Conservation (phyloP, 2,113 vertebrate species). For the Alexandromys fortis region DNA sequence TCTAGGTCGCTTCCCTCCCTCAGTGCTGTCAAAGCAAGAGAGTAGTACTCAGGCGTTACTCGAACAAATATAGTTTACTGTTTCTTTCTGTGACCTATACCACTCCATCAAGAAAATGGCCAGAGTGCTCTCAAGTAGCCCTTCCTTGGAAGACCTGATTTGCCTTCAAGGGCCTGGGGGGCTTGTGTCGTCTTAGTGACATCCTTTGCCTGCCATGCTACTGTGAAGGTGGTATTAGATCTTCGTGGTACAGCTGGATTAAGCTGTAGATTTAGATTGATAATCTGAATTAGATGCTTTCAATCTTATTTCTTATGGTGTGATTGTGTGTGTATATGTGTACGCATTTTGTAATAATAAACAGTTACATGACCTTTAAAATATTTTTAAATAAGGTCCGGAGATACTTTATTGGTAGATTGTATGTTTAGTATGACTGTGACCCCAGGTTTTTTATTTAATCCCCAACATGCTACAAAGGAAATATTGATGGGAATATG, state of each 20-base stretch:
- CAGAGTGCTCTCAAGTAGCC: not conserved
- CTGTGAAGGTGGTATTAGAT: not conserved
- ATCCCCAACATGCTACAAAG: not conserved
- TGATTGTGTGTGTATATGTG: not conserved
- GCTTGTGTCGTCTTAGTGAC: not conserved
- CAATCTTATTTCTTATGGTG: not conserved
- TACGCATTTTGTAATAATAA: not conserved
- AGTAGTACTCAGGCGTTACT: not conserved
- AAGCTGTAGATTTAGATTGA: conserved; percentile 8
- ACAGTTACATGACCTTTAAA: not conserved
- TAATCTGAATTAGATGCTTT: not conserved
- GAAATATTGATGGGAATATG: not conserved
- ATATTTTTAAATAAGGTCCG: not conserved
- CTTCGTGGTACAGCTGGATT: not conserved
- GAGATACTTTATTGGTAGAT: not conserved
- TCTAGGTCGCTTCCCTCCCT: not conserved
- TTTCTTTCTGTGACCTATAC: conserved; percentile 2
- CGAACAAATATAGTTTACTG: not conserved
- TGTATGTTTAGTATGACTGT: not conserved
- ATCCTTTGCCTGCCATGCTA: not conserved
- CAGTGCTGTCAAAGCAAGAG: not conserved
- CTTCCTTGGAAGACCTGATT: not conserved
- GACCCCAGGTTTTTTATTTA: not conserved
- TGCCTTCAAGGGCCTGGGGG: not conserved
- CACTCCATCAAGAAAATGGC: not conserved